These are phyloP conservation scores for Chrysolina americana DNA, from an alignment of 2,888 invertebrate genomes.

Conservation along the genomic window DNA sequence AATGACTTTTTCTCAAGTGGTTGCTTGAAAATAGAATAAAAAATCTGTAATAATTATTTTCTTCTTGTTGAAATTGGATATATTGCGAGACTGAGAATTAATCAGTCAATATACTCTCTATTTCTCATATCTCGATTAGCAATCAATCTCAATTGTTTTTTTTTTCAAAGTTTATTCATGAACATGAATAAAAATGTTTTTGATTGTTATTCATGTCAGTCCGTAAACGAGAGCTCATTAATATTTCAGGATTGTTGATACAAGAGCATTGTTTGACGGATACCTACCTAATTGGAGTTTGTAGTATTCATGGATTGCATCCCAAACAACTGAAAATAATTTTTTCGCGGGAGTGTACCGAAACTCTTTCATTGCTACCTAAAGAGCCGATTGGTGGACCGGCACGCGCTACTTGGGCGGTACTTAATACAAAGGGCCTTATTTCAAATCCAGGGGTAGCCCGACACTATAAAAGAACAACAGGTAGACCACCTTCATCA, in stretches of 20 bases:
- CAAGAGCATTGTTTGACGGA: neutral
- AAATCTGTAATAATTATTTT: too few species aligned
- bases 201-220: neutral
- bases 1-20: too few species aligned
- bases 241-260: neutral
- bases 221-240: neutral
- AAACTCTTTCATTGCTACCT: slow-evolving; percentile 39
- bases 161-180: too few species aligned
- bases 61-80: too few species aligned
- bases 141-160: too few species aligned
- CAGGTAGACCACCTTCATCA: slow-evolving; percentile 58
- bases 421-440: slow-evolving; percentile 54
- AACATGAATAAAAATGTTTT: neutral
- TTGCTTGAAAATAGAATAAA: too few species aligned
- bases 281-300: neutral
- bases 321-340: slow-evolving; percentile 14
- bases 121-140: too few species aligned
- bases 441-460: slow-evolving; percentile 53
- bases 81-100: too few species aligned
- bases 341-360: slow-evolving; percentile 40
- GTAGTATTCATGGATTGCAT: neutral
- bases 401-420: slow-evolving; percentile 64
- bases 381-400: slow-evolving; percentile 58
- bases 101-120: too few species aligned
- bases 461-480: slow-evolving; percentile 59